Conservation (phyloP, 2,797 vertebrate genomes). For the Oreonectes daqikongensis region DNA sequence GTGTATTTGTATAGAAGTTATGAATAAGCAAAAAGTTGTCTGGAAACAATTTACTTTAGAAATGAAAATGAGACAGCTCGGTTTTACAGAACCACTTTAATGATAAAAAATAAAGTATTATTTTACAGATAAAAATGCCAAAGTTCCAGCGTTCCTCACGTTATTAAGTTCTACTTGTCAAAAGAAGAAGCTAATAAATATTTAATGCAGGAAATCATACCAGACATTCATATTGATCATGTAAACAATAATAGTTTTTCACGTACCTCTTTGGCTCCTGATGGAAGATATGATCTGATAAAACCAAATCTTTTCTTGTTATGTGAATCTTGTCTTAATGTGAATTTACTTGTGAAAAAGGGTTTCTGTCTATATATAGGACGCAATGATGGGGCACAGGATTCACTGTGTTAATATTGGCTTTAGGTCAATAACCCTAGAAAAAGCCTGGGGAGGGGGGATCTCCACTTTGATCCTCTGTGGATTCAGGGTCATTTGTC, state of each 20-base stretch:
- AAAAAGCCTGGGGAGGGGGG: neutral
- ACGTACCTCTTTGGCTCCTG: neutral
- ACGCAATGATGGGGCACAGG: neutral
- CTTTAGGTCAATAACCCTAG: neutral
- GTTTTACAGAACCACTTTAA: neutral
- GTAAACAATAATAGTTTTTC: neutral
- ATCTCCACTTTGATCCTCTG: neutral
- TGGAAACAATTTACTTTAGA: too few species aligned
- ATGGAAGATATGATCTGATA: neutral
- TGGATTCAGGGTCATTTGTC: neutral
- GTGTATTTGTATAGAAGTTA: too few species aligned
- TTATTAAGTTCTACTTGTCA: neutral
- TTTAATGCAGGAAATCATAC: neutral
- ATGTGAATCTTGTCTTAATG: neutral
- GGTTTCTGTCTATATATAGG: neutral
- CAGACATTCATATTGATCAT: too few species aligned
- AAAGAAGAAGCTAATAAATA: neutral
- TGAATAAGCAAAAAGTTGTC: too few species aligned
- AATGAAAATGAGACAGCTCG: too few species aligned
- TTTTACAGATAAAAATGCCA: too few species aligned
- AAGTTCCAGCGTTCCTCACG: neutral
- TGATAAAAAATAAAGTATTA: too few species aligned
- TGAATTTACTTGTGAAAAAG: neutral
- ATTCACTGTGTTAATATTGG: constrained; percentile 10
- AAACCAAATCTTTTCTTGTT: neutral